Evolutionary conservation across 2,888 invertebrate genomes (phyloP).

Genomic region (Muschampia plurimacula): DNA sequence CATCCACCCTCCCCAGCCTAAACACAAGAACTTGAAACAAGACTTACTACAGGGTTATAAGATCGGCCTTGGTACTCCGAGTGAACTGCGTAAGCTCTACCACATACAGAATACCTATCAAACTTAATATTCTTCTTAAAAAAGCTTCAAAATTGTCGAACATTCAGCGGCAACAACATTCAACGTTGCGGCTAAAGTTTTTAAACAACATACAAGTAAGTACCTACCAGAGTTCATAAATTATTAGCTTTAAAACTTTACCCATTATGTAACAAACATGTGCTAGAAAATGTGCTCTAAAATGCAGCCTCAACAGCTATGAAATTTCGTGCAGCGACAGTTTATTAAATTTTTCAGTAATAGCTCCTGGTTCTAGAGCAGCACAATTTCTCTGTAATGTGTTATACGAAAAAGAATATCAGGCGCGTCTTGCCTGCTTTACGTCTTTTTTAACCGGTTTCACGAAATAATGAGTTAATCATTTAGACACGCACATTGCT

Average conservation of each 20-base stretch:
- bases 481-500: too few relatives aligned
- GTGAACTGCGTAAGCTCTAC: too few relatives aligned
- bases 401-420: too few relatives aligned
- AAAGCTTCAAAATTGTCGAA: background rate
- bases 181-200: background rate
- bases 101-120: too few relatives aligned
- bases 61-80: too few relatives aligned
- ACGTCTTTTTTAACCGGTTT: too few relatives aligned
- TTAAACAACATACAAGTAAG: background rate
- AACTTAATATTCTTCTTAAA: too few relatives aligned
- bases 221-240: background rate
- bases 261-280: background rate
- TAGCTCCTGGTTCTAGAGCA: background rate
- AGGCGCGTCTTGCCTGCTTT: too few relatives aligned
- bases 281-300: background rate
- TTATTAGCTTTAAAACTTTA: slow-evolving; percentile 4
- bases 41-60: too few relatives aligned
- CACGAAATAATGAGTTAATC: too few relatives aligned
- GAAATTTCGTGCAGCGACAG: background rate
- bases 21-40: too few relatives aligned
- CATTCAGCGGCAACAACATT: background rate
- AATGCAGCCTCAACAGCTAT: background rate
- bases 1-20: too few relatives aligned
- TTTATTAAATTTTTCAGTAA: background rate
- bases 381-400: background rate